Evolutionary conservation across 2,888 invertebrate genomes (phyloP).

Genomic region (Agelastica alni): DNA sequence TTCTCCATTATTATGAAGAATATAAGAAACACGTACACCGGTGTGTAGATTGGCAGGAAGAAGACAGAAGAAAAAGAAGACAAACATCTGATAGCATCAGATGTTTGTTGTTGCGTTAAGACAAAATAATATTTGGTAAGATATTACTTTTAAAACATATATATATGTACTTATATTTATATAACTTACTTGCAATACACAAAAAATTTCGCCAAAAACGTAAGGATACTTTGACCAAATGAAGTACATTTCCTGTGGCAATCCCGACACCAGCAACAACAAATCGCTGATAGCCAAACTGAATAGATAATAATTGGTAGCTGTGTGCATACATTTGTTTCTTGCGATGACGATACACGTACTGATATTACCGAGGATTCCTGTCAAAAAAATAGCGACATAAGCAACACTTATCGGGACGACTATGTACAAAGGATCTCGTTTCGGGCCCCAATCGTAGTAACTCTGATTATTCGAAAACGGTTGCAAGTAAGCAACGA

Average conservation of each 20-base stretch:
- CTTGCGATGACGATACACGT: constrained; percentile 78
- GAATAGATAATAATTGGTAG: constrained; percentile 83
- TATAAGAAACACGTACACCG: no score
- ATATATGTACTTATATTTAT: no score
- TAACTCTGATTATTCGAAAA: not conserved
- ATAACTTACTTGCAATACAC: constrained; percentile 68
- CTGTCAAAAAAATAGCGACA: constrained; percentile 70
- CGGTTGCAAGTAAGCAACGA: not conserved
- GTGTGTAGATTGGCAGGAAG: no score
- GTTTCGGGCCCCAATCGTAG: constrained; percentile 49
- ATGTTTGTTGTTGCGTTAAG: no score
- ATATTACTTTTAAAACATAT: no score
- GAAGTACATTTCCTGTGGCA: constrained; percentile 78
- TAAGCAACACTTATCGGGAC: constrained; percentile 72
- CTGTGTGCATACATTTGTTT: constrained; percentile 81
- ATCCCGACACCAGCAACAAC: constrained; percentile 71
- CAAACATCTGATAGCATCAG: no score
- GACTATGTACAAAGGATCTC: constrained; percentile 65
- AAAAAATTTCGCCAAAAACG: constrained; percentile 78
- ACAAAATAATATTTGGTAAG: no score
- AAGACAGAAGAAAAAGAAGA: no score
- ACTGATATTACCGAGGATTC: constrained; percentile 77
- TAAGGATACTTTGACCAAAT: constrained; percentile 79
- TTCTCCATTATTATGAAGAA: no score
- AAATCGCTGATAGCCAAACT: constrained; percentile 79